Percentiles rank a stretch among this genome's conserved stretches.
Evolutionary conservation across 2,797 vertebrate species (phyloP).

Genomic region (Sebastes baramenuke): DNA sequence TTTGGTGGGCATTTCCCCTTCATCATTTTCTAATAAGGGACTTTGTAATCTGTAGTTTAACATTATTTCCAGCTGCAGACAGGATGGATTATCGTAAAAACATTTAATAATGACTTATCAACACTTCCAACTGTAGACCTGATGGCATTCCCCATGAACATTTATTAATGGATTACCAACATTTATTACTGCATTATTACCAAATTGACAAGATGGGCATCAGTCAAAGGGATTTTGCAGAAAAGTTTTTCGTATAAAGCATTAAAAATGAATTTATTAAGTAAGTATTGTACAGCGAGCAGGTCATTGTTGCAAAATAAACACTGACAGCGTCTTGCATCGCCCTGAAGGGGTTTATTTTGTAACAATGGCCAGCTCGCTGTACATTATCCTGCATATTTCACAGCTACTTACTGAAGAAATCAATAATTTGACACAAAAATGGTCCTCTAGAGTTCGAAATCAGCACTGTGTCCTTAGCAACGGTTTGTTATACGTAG

Average conservation of each 20-base stretch:
- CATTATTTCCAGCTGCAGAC: neutral
- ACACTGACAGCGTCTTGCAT: accelerated
- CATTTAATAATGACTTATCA: neutral
- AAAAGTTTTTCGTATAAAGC: neutral
- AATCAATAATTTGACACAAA: too few species aligned
- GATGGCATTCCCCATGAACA: neutral
- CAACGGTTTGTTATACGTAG: too few species aligned
- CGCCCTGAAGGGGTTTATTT: too few species aligned
- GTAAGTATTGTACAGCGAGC: too few species aligned
- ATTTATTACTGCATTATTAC: neutral
- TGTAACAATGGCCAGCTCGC: too few species aligned
- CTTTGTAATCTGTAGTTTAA: neutral
- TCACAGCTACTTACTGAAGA: too few species aligned
- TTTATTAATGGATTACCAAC: neutral
- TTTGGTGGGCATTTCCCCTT: neutral
- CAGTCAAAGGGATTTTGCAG: neutral
- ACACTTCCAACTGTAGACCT: neutral
- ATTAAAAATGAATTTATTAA: neutral
- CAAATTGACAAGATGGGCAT: neutral
- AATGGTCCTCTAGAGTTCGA: too few species aligned
- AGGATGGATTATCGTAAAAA: neutral
- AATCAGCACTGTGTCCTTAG: too few species aligned
- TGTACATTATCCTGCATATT: too few species aligned
- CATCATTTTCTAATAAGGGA: neutral
- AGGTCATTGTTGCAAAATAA: too few species aligned